These are phyloP conservation scores for Ormia ochracea DNA, from an alignment of 2,888 invertebrate genomes.

Conservation along the genomic window DNA sequence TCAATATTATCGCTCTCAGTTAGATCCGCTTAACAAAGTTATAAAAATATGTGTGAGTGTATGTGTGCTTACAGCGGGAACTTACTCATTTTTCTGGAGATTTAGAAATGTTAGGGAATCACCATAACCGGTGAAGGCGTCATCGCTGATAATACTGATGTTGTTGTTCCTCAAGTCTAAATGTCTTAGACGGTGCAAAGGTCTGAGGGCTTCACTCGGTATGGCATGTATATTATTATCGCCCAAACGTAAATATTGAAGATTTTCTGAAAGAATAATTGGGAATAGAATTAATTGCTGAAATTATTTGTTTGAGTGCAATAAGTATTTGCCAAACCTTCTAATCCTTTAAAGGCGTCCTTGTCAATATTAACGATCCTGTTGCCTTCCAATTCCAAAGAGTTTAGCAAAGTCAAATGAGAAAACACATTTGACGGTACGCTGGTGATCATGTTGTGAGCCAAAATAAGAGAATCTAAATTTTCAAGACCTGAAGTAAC, in stretches of 20 bases:
- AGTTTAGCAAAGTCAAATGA: conserved; percentile 87
- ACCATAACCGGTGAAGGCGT: conserved; percentile 92
- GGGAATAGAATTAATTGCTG: too few relatives aligned
- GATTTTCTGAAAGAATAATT: conserved; percentile 84
- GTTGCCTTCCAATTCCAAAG: conserved; percentile 92
- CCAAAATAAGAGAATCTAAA: conserved; percentile 89
- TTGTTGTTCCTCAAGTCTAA: conserved; percentile 92
- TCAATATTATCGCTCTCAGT: conserved; percentile 18
- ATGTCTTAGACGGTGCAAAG: conserved; percentile 90
- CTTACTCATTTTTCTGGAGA: conserved; percentile 93
- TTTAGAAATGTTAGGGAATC: conserved; percentile 95
- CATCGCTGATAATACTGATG: conserved; percentile 88
- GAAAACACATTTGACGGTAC: conserved; percentile 90
- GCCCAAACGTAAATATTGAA: conserved; percentile 91
- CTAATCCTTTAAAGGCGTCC: conserved; percentile 90
- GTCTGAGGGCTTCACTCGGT: conserved; percentile 89
- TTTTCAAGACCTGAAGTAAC: conserved; percentile 83
- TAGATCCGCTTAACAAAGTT: conserved; percentile 23
- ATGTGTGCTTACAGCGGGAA: too few relatives aligned
- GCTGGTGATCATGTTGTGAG: conserved; percentile 88
- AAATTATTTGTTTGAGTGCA: too few relatives aligned
- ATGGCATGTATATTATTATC: conserved; percentile 91
- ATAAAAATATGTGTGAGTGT: neutral
- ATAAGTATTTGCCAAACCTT: conserved; percentile 83
- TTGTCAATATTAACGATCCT: conserved; percentile 87